Evolutionary conservation across 2,888 invertebrate genomes (phyloP).

Genomic region (Drosophila ezoana): DNA sequence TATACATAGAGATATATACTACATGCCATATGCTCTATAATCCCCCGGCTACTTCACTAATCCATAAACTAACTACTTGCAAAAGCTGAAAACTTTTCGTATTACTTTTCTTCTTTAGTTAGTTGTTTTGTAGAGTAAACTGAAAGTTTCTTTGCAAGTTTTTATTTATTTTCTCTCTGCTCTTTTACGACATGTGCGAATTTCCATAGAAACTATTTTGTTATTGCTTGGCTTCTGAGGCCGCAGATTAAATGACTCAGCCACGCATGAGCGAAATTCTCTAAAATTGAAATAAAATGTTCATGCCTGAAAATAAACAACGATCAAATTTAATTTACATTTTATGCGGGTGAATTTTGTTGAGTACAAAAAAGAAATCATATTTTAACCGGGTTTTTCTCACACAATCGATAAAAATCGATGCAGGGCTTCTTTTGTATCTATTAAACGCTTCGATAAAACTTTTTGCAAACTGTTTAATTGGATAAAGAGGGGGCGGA

Average conservation of each 20-base stretch:
- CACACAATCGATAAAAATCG: too few species aligned
- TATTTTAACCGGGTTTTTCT: too few species aligned
- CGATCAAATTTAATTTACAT: not conserved
- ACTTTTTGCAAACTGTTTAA: constrained; percentile 15
- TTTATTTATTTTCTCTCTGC: not conserved
- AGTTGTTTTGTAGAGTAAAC: not conserved
- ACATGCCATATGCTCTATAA: too few species aligned
- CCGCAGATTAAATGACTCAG: not conserved
- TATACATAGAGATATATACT: too few species aligned
- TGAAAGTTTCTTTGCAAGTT: constrained; percentile 17
- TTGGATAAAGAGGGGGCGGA: not conserved
- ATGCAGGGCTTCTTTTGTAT: too few species aligned
- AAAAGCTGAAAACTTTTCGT: constrained; percentile 21
- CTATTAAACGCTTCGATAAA: too few species aligned
- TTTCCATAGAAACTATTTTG: constrained; percentile 10
- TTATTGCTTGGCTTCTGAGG: not conserved
- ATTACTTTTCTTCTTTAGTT: constrained; percentile 10
- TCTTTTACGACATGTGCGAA: constrained; percentile 9
- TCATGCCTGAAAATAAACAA: not conserved
- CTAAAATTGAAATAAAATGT: not conserved
- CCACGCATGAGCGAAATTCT: not conserved
- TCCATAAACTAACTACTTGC: not conserved
- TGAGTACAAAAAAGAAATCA: too few species aligned
- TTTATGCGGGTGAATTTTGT: not conserved
- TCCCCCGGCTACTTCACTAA: not conserved